Evolutionary conservation across 2,888 invertebrate species (phyloP).

Genomic region (Metopia argyrocephala): DNA sequence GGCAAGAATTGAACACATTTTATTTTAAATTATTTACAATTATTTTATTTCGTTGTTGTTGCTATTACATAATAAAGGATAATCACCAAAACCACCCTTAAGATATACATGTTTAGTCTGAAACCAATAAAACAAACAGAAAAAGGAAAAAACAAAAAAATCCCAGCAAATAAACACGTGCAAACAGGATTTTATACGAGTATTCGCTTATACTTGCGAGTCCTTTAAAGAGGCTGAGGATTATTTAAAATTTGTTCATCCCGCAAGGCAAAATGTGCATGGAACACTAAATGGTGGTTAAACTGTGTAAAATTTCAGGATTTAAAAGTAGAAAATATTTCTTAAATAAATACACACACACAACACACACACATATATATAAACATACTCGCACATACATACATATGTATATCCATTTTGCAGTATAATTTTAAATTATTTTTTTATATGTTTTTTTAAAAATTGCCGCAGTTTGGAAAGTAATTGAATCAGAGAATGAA

Average conservation of each 20-base stretch:
- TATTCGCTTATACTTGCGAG: not conserved
- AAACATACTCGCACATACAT: not conserved
- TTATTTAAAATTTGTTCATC: conserved; percentile 21
- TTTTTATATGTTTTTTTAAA: conserved; percentile 30
- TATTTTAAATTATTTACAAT: not conserved
- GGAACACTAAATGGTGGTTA: conserved; percentile 28
- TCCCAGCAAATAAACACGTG: conserved; percentile 41
- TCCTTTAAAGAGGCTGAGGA: not conserved
- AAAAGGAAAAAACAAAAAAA: too few species aligned
- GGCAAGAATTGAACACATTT: conserved; percentile 27
- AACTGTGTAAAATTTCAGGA: not conserved
- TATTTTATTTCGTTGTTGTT: not conserved
- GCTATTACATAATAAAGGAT: conserved; percentile 29
- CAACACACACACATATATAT: not conserved
- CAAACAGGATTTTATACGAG: conserved; percentile 37
- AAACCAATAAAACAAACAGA: conserved; percentile 16
- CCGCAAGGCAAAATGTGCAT: not conserved
- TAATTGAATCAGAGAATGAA: conserved; percentile 19
- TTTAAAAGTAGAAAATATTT: conserved; percentile 8
- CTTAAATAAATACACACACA: not conserved
- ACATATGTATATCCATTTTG: conserved; percentile 5
- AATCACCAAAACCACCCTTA: conserved; percentile 50
- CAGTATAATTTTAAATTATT: conserved; percentile 43
- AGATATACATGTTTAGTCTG: conserved; percentile 1
- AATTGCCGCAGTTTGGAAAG: conserved; percentile 35